Percentiles rank a stretch among this genome's conserved stretches.
Evolutionary conservation across 35 echinoderm and acorn worm genomes (phyloP).

Genomic region (Lytechinus variegatus): DNA sequence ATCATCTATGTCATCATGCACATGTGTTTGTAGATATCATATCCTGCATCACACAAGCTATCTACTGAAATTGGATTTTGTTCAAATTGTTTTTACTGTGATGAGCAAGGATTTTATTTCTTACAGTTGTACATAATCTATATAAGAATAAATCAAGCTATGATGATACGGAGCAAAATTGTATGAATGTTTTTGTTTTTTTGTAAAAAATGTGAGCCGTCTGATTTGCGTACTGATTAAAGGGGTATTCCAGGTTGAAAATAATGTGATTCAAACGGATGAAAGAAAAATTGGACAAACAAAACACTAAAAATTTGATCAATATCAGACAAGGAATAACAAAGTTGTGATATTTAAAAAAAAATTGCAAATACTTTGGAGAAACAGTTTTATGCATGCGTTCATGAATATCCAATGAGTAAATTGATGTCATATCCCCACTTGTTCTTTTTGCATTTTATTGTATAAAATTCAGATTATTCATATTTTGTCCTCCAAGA

Average conservation of each 20-base stretch:
- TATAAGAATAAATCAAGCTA: neutral
- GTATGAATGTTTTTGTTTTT: neutral
- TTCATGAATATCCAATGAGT: no score
- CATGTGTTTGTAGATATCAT: neutral
- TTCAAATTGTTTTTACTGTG: neutral
- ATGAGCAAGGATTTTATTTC: neutral
- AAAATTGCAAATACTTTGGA: no score
- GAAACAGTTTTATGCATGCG: no score
- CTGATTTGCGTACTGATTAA: neutral
- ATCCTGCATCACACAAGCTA: neutral
- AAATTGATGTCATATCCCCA: no score
- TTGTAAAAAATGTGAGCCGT: neutral
- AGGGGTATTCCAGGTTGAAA: no score
- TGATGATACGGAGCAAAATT: neutral
- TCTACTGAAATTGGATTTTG: neutral
- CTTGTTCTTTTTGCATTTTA: no score
- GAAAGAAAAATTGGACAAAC: no score
- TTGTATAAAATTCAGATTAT: no score
- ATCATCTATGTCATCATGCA: neutral
- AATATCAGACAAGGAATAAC: no score
- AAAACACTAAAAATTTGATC: no score
- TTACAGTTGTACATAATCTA: constrained; percentile 9
- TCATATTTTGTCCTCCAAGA: no score
- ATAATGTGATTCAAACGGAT: neutral
- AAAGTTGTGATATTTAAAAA: no score